Evolutionary conservation across 2,888 invertebrate genomes (phyloP), one percentile per base, ranked within the genome.

Genomic region (Bugulina stolonifera): DNA sequence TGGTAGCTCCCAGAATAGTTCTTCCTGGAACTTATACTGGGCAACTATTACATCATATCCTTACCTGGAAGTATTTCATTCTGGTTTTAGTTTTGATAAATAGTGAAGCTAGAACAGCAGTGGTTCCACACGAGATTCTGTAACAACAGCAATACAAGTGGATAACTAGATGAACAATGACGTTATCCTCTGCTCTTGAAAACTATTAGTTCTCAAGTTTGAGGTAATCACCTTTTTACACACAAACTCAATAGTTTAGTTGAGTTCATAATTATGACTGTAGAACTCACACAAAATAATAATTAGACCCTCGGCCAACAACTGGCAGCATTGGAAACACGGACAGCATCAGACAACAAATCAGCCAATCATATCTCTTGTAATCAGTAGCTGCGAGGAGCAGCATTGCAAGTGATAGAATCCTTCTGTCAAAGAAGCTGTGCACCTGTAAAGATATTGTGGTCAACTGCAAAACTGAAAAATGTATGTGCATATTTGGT

Each of bases 291-390:
- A 87, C 86, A 71, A 89, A 81, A 78, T 86, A 85, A 78, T 89
- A 88, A 80, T 88, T 87, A 55, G 89, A 87, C 69, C 89, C 85
- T 77, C 89, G 88, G 58, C 91, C 91, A 74, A 93, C 89, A 55
- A 91, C 88, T 72, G 93, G 90, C 75, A 93, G 86, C 73, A 91
- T 85, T 1, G 94, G 93, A 84, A 94, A 95, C 58, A 90, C 80
- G 57, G 89, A 88, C 43, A 93, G 85, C 22, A 86, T 73, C 1
- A 89, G 55, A 75, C 85, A 85, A 18, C 83, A 81, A 0, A 77
- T 25, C 52, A 80, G 74, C 82, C 82, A 83, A 23, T 23, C 25
- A 58, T 5, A 27, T 25, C 58, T 23, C 58, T 27, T 23, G 58
- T 58, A 27, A 14, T 23, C 29, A 14, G 58, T 27, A 22, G n/a